Base-by-base conservation (phyloP, 2,113 vertebrate genomes). In the Phalacrocorax pelagicus region DNA sequence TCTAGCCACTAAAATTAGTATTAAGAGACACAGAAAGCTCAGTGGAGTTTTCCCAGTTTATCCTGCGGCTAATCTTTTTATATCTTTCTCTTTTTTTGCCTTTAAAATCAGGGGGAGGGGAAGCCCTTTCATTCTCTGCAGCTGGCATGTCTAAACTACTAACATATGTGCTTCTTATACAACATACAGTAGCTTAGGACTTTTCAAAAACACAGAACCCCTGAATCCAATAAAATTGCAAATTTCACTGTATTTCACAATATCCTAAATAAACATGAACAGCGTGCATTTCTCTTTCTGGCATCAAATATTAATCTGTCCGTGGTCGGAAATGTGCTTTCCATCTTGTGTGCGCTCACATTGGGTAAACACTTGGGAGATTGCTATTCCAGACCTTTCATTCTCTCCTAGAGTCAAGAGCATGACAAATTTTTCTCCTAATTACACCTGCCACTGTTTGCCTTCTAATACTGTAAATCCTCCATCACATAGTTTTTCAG, bases 161-260 rank as follows among this genome's bases (percentile, higher is more conserved):
- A 94, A 97, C 97, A 92, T 91, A 92, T 95, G 97, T 90, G 96
- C 97, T 96, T 66, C 96, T 96, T 92, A 84, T 87, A 74, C 97
- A 94, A 96, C 97, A 88, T 97, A 94, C 94, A 96, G 97, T 98
- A 94, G 98, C 98, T 98, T 96, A 98, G 98, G 97, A 98, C 98
- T 98, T 98, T 98, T 98, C 97, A 97, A 98, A 98, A 98, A 98
- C 98, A 97, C 94, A 82, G 92, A 97, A 97, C 98, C 97, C 96
- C 94, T n/a, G 98, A 99, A 99, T 99, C 98, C 98, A 99, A 99
- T 99, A 99, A 99, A 99, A 99, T 99, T 99, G 99, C 99, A 99
- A 99, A 99, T 99, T 99, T 99, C 97, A 97, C 98, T 98, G 98
- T 99, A 99, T 99, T 99, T 99, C 98, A 99, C 98, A 99, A 99